Conservation (phyloP, 2,797 vertebrate species). For the Falco novaeseelandiae region DNA sequence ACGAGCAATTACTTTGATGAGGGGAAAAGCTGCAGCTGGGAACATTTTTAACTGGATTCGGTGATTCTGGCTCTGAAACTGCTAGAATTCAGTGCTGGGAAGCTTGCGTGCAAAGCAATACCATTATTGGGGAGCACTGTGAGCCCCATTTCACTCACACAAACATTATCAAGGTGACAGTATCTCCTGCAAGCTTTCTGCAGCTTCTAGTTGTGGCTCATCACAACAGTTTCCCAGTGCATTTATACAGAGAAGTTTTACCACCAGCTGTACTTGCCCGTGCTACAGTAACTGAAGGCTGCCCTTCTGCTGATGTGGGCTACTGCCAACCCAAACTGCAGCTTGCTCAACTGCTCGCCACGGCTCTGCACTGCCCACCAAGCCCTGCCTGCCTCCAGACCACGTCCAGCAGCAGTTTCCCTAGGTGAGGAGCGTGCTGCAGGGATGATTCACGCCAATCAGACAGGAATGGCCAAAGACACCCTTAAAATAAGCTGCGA, state of each 20-base stretch:
- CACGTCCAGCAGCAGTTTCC: background rate
- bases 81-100: background rate
- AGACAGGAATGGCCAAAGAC: background rate
- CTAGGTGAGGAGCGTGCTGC: background rate
- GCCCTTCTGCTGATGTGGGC: background rate
- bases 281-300: background rate
- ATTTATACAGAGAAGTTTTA: background rate
- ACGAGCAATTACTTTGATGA: background rate
- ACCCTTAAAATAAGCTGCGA: fast-evolving
- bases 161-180: background rate
- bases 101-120: background rate
- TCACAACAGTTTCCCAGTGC: background rate
- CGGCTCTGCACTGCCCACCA: background rate
- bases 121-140: background rate
- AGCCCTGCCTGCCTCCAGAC: background rate
- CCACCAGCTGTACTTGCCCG: background rate
- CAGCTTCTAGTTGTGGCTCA: background rate
- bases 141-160: background rate
- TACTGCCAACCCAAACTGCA: background rate
- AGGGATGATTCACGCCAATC: background rate
- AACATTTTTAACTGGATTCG: background rate
- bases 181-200: background rate
- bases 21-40: background rate
- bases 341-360: background rate
- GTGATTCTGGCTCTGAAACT: background rate